Percentiles rank a stretch among this genome's conserved stretches.
These are phyloP conservation scores for Holothuria scabra DNA, from an alignment of 53 echinoderm and acorn worm genomes.

Conservation along the genomic window DNA sequence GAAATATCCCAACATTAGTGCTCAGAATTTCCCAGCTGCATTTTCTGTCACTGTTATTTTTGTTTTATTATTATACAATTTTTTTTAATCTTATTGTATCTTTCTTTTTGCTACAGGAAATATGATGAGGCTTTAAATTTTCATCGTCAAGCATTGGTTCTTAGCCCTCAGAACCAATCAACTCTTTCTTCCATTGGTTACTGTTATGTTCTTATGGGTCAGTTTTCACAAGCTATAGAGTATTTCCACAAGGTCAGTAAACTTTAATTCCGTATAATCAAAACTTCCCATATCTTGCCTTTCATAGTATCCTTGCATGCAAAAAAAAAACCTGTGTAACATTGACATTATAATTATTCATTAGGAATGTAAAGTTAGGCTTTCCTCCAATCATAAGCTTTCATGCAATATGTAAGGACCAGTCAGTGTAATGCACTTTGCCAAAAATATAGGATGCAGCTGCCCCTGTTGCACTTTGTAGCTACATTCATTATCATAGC, in stretches of 20 bases:
- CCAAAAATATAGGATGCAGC: too few species aligned
- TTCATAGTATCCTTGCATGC: too few species aligned
- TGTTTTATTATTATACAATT: not conserved
- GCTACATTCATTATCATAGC: too few species aligned
- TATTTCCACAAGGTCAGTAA: conserved; percentile 92
- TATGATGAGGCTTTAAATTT: conserved; percentile 85
- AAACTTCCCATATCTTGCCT: too few species aligned
- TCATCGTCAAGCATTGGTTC: conserved; percentile 84
- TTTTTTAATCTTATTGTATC: not conserved
- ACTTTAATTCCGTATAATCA: not conserved
- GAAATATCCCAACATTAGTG: conserved; percentile 83
- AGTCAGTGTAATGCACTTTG: too few species aligned
- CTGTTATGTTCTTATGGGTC: conserved; percentile 77
- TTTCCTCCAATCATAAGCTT: too few species aligned
- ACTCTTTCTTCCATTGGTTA: conserved; percentile 90
- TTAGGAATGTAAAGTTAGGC: too few species aligned
- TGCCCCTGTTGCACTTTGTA: too few species aligned
- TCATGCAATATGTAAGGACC: too few species aligned
- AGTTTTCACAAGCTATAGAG: conserved; percentile 89
- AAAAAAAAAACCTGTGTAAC: too few species aligned
- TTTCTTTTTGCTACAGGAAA: conserved; percentile 61
- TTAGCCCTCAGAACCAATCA: conserved; percentile 85
- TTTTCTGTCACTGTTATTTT: conserved; percentile 81
- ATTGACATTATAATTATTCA: too few species aligned
- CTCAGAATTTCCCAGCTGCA: conserved; percentile 76